These are phyloP conservation scores for Gobiocypris rarus DNA, from an alignment of 2,113 vertebrate genomes.

Conservation along the genomic window DNA sequence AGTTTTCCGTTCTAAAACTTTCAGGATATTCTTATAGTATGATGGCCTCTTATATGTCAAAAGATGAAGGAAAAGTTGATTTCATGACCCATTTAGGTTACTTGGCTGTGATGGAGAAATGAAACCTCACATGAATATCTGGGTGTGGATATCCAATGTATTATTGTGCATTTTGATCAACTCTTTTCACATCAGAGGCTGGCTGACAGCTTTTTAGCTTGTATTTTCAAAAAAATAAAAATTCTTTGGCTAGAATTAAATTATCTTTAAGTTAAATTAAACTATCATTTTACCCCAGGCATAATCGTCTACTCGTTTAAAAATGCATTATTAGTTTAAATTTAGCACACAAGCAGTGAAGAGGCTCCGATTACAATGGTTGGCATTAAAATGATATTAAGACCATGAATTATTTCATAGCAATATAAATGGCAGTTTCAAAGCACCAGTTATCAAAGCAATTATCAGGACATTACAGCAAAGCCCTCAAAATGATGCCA, in stretches of 20 bases:
- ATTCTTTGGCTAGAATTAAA: neutral
- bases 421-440: constrained; percentile 28
- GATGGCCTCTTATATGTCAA: too few relatives aligned
- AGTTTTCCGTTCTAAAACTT: too few relatives aligned
- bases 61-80: too few relatives aligned
- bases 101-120: neutral
- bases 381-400: constrained; percentile 50
- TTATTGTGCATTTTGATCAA: neutral
- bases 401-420: constrained; percentile 25
- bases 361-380: constrained; percentile 22
- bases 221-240: constrained; percentile 35
- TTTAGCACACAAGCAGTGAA: constrained; percentile 31
- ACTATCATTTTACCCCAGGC: neutral
- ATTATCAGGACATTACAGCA: constrained; percentile 51
- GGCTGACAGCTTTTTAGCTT: constrained; percentile 20
- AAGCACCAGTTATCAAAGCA: constrained; percentile 40
- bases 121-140: neutral
- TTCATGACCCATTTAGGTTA: too few relatives aligned
- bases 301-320: constrained; percentile 13
- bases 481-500: constrained; percentile 55
- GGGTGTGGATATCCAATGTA: neutral
- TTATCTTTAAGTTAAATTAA: constrained; percentile 4
- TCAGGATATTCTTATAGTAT: too few relatives aligned
- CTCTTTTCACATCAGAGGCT: neutral
- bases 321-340: constrained; percentile 37